Base-by-base conservation (phyloP, 2,113 vertebrate genomes). In the Fregetta grallaria region DNA sequence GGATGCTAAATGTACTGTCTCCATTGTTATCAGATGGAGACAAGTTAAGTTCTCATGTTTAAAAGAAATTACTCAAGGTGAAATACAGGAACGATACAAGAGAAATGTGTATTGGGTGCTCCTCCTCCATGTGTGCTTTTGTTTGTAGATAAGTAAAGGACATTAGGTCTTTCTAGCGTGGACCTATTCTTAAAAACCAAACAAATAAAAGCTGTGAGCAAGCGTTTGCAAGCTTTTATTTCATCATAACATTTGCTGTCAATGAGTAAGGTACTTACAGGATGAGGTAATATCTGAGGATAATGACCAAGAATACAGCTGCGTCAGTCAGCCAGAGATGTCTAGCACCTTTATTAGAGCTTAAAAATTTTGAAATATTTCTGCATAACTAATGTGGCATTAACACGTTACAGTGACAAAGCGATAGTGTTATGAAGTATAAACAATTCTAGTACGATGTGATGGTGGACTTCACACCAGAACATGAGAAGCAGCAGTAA, bases 341-440 rank as follows among this genome's bases (percentile, higher is more conserved):
- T 87, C 58, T 52, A 23, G 73, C 56, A 85, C 55, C 93, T 84
- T 88, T 75, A 32, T 68, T 65, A 93, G 82, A 78, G 21, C 49
- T 90, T 94, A 84, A 89, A 47, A n/a, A 66, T 95, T 90, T 91
- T 91, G 56, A 94, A 91, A 40, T 27, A 18, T 70, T 96, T 83
- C 72, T 94, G 65, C 34, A 49, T 94, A 97, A 74, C 55, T 97
- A 88, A 90, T 77, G 47, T 40, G 22, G 6, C 67, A 53, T 94
- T 87, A 95, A 89, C 96, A 81, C 56, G 74, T 95, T 93, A 71
- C 72, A 85, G 91, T 53, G 34, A 90, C 58, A 87, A 95, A 75
- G 44, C 47, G 32, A 29, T 26, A 81, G 90, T 86, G 45, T 81
- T 95, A 56, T 89, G 94, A 91, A 97, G 86, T 71, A 50, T 74